phyloP scores from a whole-genome alignment of 2,888 invertebrate species.

The Andrena marginata region DNA sequence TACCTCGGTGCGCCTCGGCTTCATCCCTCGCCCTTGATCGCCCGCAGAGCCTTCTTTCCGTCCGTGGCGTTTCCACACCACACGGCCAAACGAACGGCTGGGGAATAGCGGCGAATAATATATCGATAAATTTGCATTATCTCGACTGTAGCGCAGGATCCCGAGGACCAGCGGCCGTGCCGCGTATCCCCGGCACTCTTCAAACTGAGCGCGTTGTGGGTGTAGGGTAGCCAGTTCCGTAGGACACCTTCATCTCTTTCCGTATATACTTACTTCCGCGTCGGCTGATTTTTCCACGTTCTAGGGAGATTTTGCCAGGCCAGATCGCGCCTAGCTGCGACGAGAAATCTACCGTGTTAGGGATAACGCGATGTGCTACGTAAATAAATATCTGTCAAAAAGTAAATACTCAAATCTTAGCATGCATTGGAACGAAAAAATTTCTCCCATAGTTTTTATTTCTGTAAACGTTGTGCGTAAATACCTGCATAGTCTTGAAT shows the following conservation, averaged over 20 bases:
- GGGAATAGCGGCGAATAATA: constrained; percentile 70
- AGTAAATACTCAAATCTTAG: not conserved
- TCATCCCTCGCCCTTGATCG: not conserved
- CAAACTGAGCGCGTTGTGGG: too few species aligned
- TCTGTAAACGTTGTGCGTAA: not conserved
- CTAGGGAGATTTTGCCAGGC: too few species aligned
- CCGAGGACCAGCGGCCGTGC: constrained; percentile 4
- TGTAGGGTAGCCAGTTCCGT: too few species aligned
- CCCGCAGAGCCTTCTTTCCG: not conserved
- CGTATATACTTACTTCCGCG: not conserved
- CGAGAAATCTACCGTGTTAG: too few species aligned
- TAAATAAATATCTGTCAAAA: not conserved
- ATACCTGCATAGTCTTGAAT: not conserved
- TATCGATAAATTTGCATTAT: constrained; percentile 79
- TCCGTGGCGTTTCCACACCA: not conserved
- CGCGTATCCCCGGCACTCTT: not conserved
- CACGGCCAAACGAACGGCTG: constrained; percentile 12
- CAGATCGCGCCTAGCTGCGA: too few species aligned
- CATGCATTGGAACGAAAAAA: not conserved
- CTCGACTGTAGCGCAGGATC: constrained; percentile 70
- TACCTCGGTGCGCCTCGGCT: not conserved
- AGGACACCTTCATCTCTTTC: not conserved
- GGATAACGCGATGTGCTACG: not conserved
- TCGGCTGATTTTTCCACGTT: not conserved
- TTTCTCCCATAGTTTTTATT: not conserved